Base-by-base conservation (phyloP, 2,797 vertebrate species). In the Microtus agrestis region DNA sequence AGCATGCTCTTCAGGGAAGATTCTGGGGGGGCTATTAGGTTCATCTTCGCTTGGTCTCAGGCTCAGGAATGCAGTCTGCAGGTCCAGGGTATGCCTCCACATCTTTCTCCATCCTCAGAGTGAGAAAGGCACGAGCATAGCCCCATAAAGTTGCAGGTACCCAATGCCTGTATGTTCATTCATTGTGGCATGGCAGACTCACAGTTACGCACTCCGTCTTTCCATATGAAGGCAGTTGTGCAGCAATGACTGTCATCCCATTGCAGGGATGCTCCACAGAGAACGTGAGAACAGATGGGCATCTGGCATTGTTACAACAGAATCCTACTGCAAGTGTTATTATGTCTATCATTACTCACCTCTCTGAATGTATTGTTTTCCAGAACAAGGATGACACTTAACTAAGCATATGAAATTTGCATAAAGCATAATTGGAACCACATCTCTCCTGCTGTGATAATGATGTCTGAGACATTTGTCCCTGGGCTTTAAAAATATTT, bases 351-450 rank as follows among this genome's bases (percentile, higher is more conserved):
- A 95, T 79, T 78, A 87, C 27, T 93, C 92, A 87, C 40, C 43
- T 89, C 63, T 91, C 69, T 74, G 40, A 78, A 37, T 34, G 78
- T 65, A 90, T 61, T 87, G 15, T 80, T 96, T 96, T 96, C 73
- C 23, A 90, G 61, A 93, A 91, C 51, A 84, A 91, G 31, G 37
- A 43, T 89, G 71, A 87, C 12, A 79, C 61, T 84, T 85, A 84
- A 95, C 84, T 87, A 94, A 93, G 34, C 91, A 89, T 67, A 81
- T 78, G 56, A 69, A 82, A 95, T 87, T 82, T 93, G 93, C 23
- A 91, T 71, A 29, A 96, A 27, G 34, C 48, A 40, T 59, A 92
- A 43, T 90, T 23, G 1, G 3, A 96, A 87, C 46, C 17, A 59
- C 29, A 74, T 79, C 25, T 86, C 48, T 93, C 71, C 86, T 73